These are phyloP conservation scores for Nerophis ophidion DNA, from an alignment of 2,113 vertebrate species.

Conservation along the genomic window DNA sequence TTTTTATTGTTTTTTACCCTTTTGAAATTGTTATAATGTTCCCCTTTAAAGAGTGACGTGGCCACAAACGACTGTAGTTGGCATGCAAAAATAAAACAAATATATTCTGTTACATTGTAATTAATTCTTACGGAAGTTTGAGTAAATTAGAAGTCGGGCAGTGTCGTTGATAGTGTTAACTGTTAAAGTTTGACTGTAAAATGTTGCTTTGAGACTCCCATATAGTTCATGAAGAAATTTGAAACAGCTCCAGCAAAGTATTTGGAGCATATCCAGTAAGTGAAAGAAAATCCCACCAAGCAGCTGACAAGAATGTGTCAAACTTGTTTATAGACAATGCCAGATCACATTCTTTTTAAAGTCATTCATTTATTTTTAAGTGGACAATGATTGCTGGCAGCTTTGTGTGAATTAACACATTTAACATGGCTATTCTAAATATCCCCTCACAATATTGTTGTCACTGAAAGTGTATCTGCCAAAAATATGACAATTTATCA, in stretches of 20 bases:
- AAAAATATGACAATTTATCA: neutral
- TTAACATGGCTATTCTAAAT: slow-evolving; percentile 8
- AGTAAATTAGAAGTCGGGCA: no score
- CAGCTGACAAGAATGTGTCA: slow-evolving; percentile 1
- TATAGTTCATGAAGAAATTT: neutral
- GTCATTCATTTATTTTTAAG: slow-evolving; percentile 31
- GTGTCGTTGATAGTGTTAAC: no score
- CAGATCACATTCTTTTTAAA: slow-evolving; percentile 23
- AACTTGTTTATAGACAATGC: neutral
- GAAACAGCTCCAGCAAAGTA: neutral
- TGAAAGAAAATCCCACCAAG: slow-evolving; percentile 4
- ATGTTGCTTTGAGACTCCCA: no score
- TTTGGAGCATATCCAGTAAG: neutral
- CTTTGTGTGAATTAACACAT: slow-evolving; percentile 10
- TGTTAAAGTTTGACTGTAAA: no score
- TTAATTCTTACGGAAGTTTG: no score
- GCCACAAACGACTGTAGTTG: no score
- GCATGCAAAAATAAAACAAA: no score
- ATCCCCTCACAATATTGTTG: neutral
- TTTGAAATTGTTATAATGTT: no score
- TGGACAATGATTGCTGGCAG: slow-evolving; percentile 28
- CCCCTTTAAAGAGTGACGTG: no score
- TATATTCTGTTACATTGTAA: no score
- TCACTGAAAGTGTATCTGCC: neutral
- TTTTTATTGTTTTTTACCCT: no score